Base-by-base conservation (phyloP, 1,140 invertebrate species). In the Musca domestica region DNA sequence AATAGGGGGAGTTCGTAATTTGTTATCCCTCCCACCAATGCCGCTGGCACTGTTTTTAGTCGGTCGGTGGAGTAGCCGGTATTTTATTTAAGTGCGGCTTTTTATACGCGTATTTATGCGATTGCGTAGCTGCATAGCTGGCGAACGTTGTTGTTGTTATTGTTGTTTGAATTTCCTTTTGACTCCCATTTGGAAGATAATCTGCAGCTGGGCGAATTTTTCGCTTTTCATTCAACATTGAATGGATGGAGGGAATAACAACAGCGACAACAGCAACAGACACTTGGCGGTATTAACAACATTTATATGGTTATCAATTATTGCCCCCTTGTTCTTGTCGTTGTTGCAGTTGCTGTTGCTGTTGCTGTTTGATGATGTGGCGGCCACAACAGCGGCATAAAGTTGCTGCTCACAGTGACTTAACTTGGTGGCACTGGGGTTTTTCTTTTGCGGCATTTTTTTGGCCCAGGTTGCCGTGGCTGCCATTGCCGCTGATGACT, bases 71-170 rank as follows among this genome's bases (percentile, higher is more conserved):
- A 41, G 6, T 41, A 41, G 34, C 34, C 34, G 34, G 34, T 41
- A 41, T 52, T 52, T 52, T 23, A 9, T 52, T 23, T 10, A 52
- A 56, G 52, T 12, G 14, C 23, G 27, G 14, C 23, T 15, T 27
- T 27, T 56, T 56, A 27, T 25, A 56, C 52, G 52, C 52, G 52
- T 23, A 56, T 56, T 56, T 56, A n/a, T 56, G 52, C 52, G 25
- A 56, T 27, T 56, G 52, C 52, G 52, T 56, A 56, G 52, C 52
- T 12, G 34, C 10, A 41, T 41, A 41, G 34, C 34, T 41, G 34
- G 34, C 10, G 10, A 41, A 41, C 34, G 34, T 41, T 5, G 34
- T 41, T n/a, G n/a, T n/a, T n/a, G n/a, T n/a, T n/a, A n/a, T n/a
- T n/a, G n/a, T n/a, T 41, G 27, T 56, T 56, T 56, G 22, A n/a